These are phyloP conservation scores for Sebastolobus alascanus DNA, from an alignment of 2,797 vertebrate genomes.

Conservation along the genomic window DNA sequence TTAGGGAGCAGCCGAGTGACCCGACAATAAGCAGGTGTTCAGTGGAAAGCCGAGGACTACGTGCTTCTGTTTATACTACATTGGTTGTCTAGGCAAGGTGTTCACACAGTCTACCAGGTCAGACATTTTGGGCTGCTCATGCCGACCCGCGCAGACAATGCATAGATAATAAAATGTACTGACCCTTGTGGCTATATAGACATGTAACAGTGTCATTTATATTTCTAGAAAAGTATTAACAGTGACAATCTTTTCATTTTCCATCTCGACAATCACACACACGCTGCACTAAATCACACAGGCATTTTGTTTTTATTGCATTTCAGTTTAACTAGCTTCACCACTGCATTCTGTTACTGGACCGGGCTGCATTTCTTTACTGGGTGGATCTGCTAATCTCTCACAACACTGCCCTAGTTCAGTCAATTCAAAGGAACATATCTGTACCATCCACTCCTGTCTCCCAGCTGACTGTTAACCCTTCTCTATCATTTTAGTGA, in stretches of 20 bases:
- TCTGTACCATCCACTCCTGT: not conserved
- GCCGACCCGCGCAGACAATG: too few species aligned
- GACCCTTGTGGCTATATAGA: not conserved
- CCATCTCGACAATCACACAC: not conserved
- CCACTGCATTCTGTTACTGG: too few species aligned
- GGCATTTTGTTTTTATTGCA: too few species aligned
- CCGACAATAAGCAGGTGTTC: too few species aligned
- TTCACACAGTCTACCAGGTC: too few species aligned
- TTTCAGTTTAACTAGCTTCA: too few species aligned
- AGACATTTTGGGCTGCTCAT: too few species aligned
- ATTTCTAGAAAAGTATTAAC: not conserved
- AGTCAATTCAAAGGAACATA: not conserved
- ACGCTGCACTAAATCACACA: too few species aligned
- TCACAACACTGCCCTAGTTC: not conserved
- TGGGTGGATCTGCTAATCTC: not conserved
- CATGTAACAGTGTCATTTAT: not conserved
- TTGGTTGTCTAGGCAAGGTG: too few species aligned
- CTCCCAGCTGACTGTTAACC: not conserved
- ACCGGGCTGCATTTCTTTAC: not conserved
- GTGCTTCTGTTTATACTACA: too few species aligned
- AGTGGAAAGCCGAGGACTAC: too few species aligned
- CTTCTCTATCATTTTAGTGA: not conserved
- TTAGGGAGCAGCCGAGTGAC: accelerated
- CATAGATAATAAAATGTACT: not conserved
- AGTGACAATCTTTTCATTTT: not conserved